Percentiles rank a stretch among this genome's conserved stretches.
Conservation (phyloP, 2,888 invertebrate genomes). For the Congeria kusceri region DNA sequence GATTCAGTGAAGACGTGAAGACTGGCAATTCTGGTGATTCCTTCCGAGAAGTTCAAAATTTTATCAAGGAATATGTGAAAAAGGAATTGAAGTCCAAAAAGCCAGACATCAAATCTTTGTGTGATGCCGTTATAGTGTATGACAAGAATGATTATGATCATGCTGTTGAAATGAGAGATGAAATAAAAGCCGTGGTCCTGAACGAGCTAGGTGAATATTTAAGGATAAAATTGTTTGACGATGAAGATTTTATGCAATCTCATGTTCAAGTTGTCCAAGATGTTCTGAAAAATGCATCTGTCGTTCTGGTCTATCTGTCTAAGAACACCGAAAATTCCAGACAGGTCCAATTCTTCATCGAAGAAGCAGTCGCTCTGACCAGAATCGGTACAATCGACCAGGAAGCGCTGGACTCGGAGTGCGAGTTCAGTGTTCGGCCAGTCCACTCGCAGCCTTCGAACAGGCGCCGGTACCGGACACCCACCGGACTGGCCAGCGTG, state of each 20-base stretch:
- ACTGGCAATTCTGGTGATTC: not conserved
- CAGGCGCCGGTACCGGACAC: constrained; percentile 35
- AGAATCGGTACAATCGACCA: constrained; percentile 29
- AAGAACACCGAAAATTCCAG: constrained; percentile 16
- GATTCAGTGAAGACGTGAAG: not conserved
- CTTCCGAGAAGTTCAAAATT: constrained; percentile 1
- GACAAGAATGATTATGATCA: constrained; percentile 42
- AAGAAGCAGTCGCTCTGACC: constrained; percentile 53
- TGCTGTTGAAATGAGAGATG: constrained; percentile 34
- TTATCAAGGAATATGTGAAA: constrained; percentile 14
- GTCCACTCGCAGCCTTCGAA: constrained; percentile 49
- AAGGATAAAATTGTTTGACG: constrained; percentile 53
- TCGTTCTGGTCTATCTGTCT: constrained; percentile 56
- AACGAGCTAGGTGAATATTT: constrained; percentile 17
- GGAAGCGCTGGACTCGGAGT: not conserved
- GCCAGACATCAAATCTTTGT: constrained; percentile 9
- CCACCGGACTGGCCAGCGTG: constrained; percentile 43
- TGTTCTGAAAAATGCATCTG: constrained; percentile 44
- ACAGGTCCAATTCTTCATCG: constrained; percentile 34
- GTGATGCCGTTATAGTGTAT: constrained; percentile 58
- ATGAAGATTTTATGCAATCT: constrained; percentile 40
- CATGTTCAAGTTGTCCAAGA: constrained; percentile 48
- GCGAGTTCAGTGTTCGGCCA: constrained; percentile 10
- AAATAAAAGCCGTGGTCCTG: constrained; percentile 13
- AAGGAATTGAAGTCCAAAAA: not conserved